phyloP scores from a whole-genome alignment of 2,113 vertebrate species.

The Ondatra zibethicus region DNA sequence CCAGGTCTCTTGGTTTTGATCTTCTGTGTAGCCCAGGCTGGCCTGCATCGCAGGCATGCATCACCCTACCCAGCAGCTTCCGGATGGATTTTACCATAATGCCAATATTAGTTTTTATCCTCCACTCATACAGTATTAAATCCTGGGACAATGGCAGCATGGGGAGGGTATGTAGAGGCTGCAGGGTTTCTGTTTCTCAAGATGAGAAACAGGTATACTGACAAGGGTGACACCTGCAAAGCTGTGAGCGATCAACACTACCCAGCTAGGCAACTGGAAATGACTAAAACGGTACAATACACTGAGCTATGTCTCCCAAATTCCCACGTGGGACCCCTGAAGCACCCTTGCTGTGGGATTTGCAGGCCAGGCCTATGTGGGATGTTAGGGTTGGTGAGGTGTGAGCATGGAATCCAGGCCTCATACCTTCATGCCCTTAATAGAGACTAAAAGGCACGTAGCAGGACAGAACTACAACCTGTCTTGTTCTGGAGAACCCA shows the following conservation, averaged over 20 bases:
- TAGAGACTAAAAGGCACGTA: neutral
- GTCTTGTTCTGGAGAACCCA: neutral
- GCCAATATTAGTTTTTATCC: neutral
- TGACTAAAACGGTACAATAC: rapidly evolving
- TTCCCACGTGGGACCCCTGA: neutral
- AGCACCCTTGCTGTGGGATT: neutral
- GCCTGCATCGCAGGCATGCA: neutral
- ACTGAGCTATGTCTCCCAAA: neutral
- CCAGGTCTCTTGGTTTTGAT: neutral
- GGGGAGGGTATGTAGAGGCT: neutral
- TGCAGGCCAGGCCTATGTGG: neutral
- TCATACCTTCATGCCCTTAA: neutral
- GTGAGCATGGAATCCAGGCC: too few species aligned
- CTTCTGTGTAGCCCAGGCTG: neutral
- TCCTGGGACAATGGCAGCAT: neutral
- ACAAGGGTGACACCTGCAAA: rapidly evolving
- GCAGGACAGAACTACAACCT: neutral
- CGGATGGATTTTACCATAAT: neutral
- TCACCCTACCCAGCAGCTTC: neutral
- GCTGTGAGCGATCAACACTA: neutral
- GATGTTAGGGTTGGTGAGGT: neutral
- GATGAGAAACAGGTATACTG: neutral
- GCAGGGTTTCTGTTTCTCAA: neutral
- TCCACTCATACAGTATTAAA: neutral
- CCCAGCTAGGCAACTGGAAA: neutral